Conservation (phyloP, 2,888 invertebrate genomes). For the Cheilosia vulpina region DNA sequence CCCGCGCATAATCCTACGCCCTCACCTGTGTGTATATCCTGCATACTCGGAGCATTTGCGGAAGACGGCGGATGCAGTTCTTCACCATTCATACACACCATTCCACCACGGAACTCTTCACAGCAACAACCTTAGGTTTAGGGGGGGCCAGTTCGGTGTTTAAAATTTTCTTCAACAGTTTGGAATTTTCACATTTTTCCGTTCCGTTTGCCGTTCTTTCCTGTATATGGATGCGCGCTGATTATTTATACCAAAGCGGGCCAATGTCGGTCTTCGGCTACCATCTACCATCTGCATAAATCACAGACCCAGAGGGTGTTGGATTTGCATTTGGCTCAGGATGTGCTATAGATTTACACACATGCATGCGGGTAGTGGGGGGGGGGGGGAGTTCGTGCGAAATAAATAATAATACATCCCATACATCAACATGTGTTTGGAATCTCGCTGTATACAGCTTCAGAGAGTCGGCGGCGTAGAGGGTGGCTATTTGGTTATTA, state of each 20-base stretch:
- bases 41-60: not conserved
- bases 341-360: slow-evolving; percentile 7
- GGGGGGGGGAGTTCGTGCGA: slow-evolving; percentile 58
- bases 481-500: slow-evolving; percentile 59
- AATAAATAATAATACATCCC: slow-evolving; percentile 72
- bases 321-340: slow-evolving; percentile 57
- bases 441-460: slow-evolving; percentile 31
- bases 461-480: not conserved
- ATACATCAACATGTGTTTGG: slow-evolving; percentile 69
- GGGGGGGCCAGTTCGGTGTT: not conserved
- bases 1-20: not conserved
- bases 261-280: slow-evolving; percentile 65
- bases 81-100: slow-evolving; percentile 18
- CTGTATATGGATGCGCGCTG: slow-evolving; percentile 66
- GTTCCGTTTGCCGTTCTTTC: slow-evolving; percentile 17
- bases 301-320: slow-evolving; percentile 61
- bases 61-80: slow-evolving; percentile 17
- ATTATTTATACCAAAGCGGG: slow-evolving; percentile 69
- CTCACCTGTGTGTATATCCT: too few species aligned
- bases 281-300: slow-evolving; percentile 71
- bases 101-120: slow-evolving; percentile 12
- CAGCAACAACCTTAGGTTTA: not conserved
- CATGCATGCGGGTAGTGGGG: slow-evolving; percentile 4
- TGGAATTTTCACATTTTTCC: slow-evolving; percentile 42
- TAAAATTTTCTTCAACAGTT: slow-evolving; percentile 55